phyloP scores from a whole-genome alignment of 2,113 vertebrate species.

The Hippoglossus stenolepis region DNA sequence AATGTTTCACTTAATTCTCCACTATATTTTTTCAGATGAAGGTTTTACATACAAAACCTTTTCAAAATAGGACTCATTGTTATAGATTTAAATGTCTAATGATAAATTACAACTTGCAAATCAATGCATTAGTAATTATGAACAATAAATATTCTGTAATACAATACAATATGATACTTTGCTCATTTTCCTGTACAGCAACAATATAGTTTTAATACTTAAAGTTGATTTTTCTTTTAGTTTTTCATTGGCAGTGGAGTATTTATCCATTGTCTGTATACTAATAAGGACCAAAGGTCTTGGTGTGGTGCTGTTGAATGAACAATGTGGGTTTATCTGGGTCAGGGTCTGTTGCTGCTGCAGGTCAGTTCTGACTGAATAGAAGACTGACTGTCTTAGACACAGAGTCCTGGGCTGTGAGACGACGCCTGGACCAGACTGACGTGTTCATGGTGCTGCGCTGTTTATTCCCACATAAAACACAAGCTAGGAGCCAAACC shows the following conservation, averaged over 20 bases:
- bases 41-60: too few relatives aligned
- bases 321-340: slow-evolving; percentile 53
- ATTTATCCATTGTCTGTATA: neutral
- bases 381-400: slow-evolving; percentile 41
- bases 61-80: too few relatives aligned
- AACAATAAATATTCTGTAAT: neutral
- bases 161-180: neutral
- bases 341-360: slow-evolving; percentile 50
- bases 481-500: neutral
- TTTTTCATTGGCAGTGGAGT: neutral
- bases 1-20: neutral
- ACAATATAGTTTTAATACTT: too few relatives aligned
- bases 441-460: slow-evolving; percentile 2
- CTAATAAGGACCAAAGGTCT: neutral
- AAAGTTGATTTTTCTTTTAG: too few relatives aligned
- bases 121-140: neutral
- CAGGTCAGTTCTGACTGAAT: slow-evolving; percentile 48
- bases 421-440: neutral
- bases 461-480: slow-evolving; percentile 15
- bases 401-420: slow-evolving; percentile 1
- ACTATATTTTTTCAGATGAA: neutral
- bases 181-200: too few relatives aligned
- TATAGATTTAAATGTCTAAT: neutral
- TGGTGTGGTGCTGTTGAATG: slow-evolving; percentile 19
- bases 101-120: neutral